Base-by-base conservation (phyloP, 2,888 invertebrate genomes). In the Coelinius sp. region DNA sequence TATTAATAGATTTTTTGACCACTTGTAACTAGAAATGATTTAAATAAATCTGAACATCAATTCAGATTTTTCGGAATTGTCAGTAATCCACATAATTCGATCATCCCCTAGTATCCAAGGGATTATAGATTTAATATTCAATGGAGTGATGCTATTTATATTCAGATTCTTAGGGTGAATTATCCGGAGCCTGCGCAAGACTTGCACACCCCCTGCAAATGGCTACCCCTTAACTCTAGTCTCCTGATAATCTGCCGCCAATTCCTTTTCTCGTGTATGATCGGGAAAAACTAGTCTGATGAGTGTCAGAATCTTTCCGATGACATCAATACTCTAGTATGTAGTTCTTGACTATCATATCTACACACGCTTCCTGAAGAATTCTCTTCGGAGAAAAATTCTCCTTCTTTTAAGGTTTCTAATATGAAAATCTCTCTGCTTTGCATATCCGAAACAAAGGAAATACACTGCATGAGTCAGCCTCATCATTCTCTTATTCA, bases 191-290 rank as follows among this genome's bases (percentile, higher is more conserved):
- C 79, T 84, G 84, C 84, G 84, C 83, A 65, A 73, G 76, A 76
- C 70, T 75, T 71, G 72, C 75, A 65, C 69, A 77, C 38, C n/a
- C 74, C 76, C 77, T 41, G 8, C 14, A 53, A 73, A 70, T 73
- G 31, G 24, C 68, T 75, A 82, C 79, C 83, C 79, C 68, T 52
- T 72, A 59, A 64, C 70, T 76, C 77, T 85, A 78, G 63, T 75
- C 76, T 82, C 85, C 84, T 84, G 82, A 74, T 82, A 78, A 76
- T 74, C 83, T 83, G 79, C 83, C 85, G 85, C 85, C 81, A 76
- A 77, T 83, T 85, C 81, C 83, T 83, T 83, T 82, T 81, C 83
- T 80, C 82, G 27, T n/a, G n/a, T 14, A 53, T 35, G 38, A 10
- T 41, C 56, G 65, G 22, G 27, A n/a, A 35, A 56, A 14, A 31